Evolutionary conservation across 1,140 invertebrate species (phyloP), one percentile per base, ranked within the genome.

Genomic region (Apocrypta bakeri): DNA sequence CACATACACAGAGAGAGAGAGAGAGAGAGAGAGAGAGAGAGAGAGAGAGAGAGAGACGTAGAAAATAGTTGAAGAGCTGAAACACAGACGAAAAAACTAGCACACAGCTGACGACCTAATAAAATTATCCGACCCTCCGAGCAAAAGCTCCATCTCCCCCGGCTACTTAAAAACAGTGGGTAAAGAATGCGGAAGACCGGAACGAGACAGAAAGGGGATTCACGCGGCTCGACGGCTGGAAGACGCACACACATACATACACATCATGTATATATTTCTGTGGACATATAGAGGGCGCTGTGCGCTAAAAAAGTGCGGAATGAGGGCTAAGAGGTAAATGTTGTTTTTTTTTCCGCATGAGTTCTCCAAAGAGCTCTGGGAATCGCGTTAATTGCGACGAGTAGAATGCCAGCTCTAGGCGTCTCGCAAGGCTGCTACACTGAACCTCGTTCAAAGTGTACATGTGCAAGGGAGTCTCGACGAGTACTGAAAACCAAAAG

Each of bases 61-160:
- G 12, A 3, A 17, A 56, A 56, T 33, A 33, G 29, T 2, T 6
- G 33, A 40, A 11, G 37, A 42, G 24, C 21, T 37, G 4, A 27
- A 17, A 37, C 31, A 71, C 21, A 33, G 14, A 25, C 4, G 40
- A 61, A 74, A 66, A 74, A 61, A 74, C 25, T 72, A 42, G 37
- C 33, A 64, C 25, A 29, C 74, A 76, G 61, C 74, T 64, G 61
- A 76, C 74, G 74, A 76, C 56, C 74, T 64, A 76, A 76, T 76
- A 64, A 76, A 76, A 76, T 64, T 33, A 64, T 33, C 56, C 56
- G 29, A 31, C 25, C 73, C 42, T 33, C 29, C 56, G 61, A 14
- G 31, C 29, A 71, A 66, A 24, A 33, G 29, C 31, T 73, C 37
- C 27, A 27, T 31, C n/a, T 73, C 71, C n/a, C 37, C 9, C 37